Conservation (phyloP, 2,113 vertebrate genomes). For the Arizona elegans region DNA sequence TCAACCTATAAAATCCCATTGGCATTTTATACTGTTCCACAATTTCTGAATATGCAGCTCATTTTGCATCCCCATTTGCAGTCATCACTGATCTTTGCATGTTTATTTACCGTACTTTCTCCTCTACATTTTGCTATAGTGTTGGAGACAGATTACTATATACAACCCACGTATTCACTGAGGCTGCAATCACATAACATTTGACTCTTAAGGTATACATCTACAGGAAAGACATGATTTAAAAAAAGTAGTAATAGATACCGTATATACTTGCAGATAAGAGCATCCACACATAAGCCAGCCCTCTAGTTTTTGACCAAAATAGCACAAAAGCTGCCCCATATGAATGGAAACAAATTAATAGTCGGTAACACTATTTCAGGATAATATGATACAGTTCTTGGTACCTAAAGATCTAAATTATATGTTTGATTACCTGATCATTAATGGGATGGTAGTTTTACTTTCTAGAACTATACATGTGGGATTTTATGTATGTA, state of each 20-base stretch:
- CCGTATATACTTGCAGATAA: neutral
- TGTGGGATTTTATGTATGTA: neutral
- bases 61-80: neutral
- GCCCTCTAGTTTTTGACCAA: neutral
- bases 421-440: neutral
- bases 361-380: neutral
- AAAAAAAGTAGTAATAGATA: neutral
- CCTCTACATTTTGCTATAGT: neutral
- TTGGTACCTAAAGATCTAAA: neutral
- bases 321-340: neutral
- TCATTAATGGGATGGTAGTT: neutral
- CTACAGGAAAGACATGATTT: neutral
- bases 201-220: neutral
- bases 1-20: neutral
- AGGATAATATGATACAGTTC: neutral
- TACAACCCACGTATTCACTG: neutral
- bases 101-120: neutral
- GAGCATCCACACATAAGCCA: neutral
- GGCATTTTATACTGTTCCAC: neutral
- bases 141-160: neutral
- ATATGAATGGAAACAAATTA: neutral
- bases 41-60: neutral
- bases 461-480: neutral
- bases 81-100: neutral
- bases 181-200: neutral